These are phyloP conservation scores for Lamproptera curius DNA, from an alignment of 2,888 invertebrate species.

Conservation along the genomic window DNA sequence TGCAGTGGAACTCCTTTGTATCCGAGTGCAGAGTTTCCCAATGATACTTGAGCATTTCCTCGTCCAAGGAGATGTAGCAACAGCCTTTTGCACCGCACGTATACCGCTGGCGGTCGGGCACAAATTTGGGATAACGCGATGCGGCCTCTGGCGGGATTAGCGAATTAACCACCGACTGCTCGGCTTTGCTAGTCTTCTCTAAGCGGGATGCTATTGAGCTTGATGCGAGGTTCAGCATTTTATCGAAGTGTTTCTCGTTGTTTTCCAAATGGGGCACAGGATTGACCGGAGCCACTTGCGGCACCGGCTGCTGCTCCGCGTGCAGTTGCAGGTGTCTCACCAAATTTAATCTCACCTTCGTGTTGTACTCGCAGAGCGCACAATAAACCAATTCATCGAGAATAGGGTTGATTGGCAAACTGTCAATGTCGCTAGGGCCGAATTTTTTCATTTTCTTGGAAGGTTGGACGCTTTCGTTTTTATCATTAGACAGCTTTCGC, in stretches of 20 bases:
- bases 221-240: conserved; percentile 90
- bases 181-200: conserved; percentile 35
- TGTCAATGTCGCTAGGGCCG: conserved; percentile 80
- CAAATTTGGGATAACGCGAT: conserved; percentile 61
- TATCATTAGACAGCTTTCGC: neutral
- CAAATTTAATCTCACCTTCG: conserved; percentile 85
- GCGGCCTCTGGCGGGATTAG: conserved; percentile 39
- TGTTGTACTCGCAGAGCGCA: conserved; percentile 82
- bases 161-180: conserved; percentile 23
- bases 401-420: conserved; percentile 81
- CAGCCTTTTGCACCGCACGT: conserved; percentile 86
- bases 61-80: conserved; percentile 84
- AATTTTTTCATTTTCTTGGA: conserved; percentile 45
- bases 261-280: conserved; percentile 89
- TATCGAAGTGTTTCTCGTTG: conserved; percentile 89
- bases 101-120: conserved; percentile 78
- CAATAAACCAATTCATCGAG: conserved; percentile 80
- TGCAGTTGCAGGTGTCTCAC: conserved; percentile 84
- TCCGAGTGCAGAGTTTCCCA: conserved; percentile 84
- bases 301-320: conserved; percentile 79
- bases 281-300: conserved; percentile 85
- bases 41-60: conserved; percentile 84
- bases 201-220: conserved; percentile 68
- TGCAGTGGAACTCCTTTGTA: conserved; percentile 80
- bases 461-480: conserved; percentile 4